Evolutionary conservation across 1,140 invertebrate genomes (phyloP), one percentile per base, ranked within the genome.

Genomic region (Microplitis demolitor): DNA sequence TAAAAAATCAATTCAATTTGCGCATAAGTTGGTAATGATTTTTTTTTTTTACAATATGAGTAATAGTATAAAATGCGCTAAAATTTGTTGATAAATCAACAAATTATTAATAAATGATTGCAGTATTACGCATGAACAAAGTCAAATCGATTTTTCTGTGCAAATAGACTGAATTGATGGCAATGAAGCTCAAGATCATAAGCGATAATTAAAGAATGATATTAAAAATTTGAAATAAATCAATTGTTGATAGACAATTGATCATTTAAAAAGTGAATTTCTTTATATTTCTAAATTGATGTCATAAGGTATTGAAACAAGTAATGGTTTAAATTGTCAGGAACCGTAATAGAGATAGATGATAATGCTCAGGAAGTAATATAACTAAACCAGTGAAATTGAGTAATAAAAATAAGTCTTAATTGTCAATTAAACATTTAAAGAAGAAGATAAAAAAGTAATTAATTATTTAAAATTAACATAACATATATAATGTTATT

Each of bases 311-410:
- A 16, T 54, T 50, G 37, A 71, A 37, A 67, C 34, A 56, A 63
- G 11, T 50, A 31, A 45, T 31, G 39, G 13, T 14, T 56, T 69
- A 73, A 58, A 61, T 72, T 76, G 75, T 80, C 77, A 81, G 78
- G 75, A 80, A 82, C 79, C 75, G 80, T 82, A 84, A 75, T 67
- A 82, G 79, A 78, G 77, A 79, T 78, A 74, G 53, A 76, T 73
- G 53, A 58, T 66, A 66, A 71, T 13, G 51, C 45, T 66, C 24
- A 14, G 35, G n/a, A 16, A 64, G 14, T 31, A 66, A 24, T 4
- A 24, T 51, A 14, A 54, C n/a, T 54, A n/a, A 54, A 16, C 5
- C 24, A 37, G 37, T 56, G 39, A 63, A 63, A 60, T 35, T 56
- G 14, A 69, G 24, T 24, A 56, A 13, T 58, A 62, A 60, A 63